Base-by-base conservation (phyloP, 2,888 invertebrate species). In the Clunio marinus region DNA sequence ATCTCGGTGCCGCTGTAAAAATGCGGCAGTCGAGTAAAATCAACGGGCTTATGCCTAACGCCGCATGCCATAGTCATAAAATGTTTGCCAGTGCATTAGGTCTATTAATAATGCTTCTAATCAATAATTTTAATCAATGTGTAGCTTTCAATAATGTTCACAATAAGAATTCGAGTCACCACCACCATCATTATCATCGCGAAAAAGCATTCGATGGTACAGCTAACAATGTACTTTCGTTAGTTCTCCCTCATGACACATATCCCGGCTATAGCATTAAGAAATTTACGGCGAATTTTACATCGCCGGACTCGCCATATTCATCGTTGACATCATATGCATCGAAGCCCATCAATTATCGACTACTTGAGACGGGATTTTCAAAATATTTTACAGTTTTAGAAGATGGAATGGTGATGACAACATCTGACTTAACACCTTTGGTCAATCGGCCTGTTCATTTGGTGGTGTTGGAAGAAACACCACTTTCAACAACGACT, bases 381-480 rank as follows among this genome's bases (percentile, higher is more conserved):
- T 88, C 89, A 58, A 86, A 90, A 72, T 93, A 88, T 79, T 94
- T 95, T 78, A 89, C 94, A 8, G 87, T 94, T 72, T 84, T 94
- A 69, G 87, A 88, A 72, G 89, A 93, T 77, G 94, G 94, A 65
- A 85, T 93, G 69, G 87, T 95, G 69, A 95, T 94, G 93, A 93
- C 93, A 57, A 93, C 92, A 25, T 87, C 91, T 41, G 91, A 93
- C 75, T 83, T 94, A 46, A 85, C 87, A 66, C 90, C 92, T 13
- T 80, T 94, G 70, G 86, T 92, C 70, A 88, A 93, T 76, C 85
- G 86, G 72, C 90, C 91, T 0, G 87, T 93, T 25, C 88, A 91
- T 76, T 83, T 93, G 69, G 85, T 91, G 66, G 87, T 93, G 20
- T 80, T 92, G 69, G 92, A 93, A 76, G 89, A 92, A 76, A 86